Base-by-base conservation (phyloP, 2,113 vertebrate species). In the Enhydra lutris region DNA sequence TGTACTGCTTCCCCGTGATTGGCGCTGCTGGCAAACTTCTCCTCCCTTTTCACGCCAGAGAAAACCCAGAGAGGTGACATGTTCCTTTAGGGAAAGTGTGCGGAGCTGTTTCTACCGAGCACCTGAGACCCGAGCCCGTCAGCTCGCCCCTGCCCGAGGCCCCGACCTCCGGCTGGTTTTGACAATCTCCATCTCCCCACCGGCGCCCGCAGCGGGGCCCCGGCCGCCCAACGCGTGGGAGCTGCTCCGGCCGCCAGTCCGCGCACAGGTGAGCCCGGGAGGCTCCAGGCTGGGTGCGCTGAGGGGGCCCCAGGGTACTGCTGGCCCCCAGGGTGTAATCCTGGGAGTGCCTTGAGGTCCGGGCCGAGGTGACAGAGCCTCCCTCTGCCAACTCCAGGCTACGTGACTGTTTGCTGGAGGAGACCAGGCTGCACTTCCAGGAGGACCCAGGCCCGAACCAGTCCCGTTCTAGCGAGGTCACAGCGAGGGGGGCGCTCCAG, bases 1-100 rank as follows among this genome's bases (percentile, higher is more conserved):
- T 9, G 8, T 50, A 20, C 36, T 23, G 15, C n/a, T 69, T 4
- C 3, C 3, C 80, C n/a, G 74, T 0, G 20, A 23, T 0, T 0
- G 90, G 89, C 1, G 0, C 78, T 17, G 18, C 89, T 59, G 81
- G 36, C 36, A 45, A 29, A 21, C 67, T 80, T 42, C 90, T 76
- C 83, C 90, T 76, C 83, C 50, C 93, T 0, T 82, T 42, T 45
- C 85, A 20, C 13, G 45, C 61, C 84, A 63, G 39, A 0, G 86
- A 71, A 78, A 24, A 21, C 18, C 29, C 63, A 29, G 0, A 0
- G 3, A 42, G 0, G 79, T 61, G 89, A 18, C 7, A 15, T 0
- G 12, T 20, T 4, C 57, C 31, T 93, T 24, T 20, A 87, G 89
- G 87, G 7, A 65, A 42, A 6, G n/a, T 0, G 45, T 59, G 34